Percentiles rank a stretch among this genome's conserved stretches.
Conservation (phyloP, 2,888 invertebrate species). For the Agapostemon virescens region DNA sequence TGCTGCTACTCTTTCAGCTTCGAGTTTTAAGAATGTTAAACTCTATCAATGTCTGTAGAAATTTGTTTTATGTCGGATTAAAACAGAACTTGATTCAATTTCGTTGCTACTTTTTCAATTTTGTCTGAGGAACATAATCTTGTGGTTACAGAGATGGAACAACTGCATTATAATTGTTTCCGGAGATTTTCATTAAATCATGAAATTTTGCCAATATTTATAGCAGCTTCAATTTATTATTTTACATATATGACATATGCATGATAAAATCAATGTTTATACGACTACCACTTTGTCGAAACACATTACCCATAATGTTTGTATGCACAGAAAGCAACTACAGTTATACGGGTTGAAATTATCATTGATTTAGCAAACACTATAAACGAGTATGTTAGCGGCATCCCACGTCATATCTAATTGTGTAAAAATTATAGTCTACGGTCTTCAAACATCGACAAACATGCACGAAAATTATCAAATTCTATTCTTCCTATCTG, state of each 20-base stretch:
- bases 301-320: background rate
- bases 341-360: background rate
- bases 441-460: background rate
- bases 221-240: no score
- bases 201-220: no score
- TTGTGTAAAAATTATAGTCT: background rate
- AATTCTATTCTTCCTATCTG: background rate
- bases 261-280: background rate
- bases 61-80: no score
- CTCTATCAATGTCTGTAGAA: no score
- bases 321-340: background rate
- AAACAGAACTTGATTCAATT: no score
- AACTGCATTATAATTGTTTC: background rate
- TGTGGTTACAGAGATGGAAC: no score
- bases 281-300: background rate
- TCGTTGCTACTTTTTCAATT: no score
- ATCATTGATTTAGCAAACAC: background rate
- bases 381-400: background rate
- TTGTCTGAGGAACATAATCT: no score
- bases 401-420: background rate
- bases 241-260: no score
- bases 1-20: no score
- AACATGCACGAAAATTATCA: background rate
- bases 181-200: background rate
- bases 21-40: no score